phyloP scores from a whole-genome alignment of 1,140 invertebrate genomes.

The Dinothrombium tinctorium region DNA sequence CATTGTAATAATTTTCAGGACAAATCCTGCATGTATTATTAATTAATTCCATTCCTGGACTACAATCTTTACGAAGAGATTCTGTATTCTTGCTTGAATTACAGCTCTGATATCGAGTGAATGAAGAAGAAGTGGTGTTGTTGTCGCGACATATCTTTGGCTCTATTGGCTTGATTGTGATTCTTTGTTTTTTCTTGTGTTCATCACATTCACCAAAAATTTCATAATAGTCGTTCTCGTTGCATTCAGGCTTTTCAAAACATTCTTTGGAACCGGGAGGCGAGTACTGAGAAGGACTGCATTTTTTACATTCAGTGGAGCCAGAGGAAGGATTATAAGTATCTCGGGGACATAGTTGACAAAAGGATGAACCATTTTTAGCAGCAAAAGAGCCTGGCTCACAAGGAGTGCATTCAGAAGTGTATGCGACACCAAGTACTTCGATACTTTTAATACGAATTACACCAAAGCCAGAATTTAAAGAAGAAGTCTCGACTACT shows the following conservation, averaged over 20 bases:
- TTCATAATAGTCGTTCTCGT: conserved; percentile 29
- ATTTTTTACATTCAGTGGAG: conserved; percentile 24
- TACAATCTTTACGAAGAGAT: conserved; percentile 20
- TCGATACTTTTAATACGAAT: conserved; percentile 6
- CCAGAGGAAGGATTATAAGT: conserved; percentile 24
- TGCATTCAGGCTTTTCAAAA: conserved; percentile 26
- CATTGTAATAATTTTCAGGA: conserved; percentile 20
- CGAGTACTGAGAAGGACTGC: conserved; percentile 22
- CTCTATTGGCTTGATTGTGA: conserved; percentile 28
- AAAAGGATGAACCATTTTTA: conserved; percentile 24
- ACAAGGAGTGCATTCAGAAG: conserved; percentile 32
- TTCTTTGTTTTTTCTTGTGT: conserved; percentile 23
- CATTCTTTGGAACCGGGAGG: conserved; percentile 25
- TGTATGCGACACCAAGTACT: conserved; percentile 30
- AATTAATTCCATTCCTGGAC: conserved; percentile 28
- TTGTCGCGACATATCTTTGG: conserved; percentile 30
- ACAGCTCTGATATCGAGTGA: not conserved
- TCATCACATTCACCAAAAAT: conserved; percentile 26
- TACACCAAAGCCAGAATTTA: conserved; percentile 1
- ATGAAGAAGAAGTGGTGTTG: conserved; percentile 9
- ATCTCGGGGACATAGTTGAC: conserved; percentile 24
- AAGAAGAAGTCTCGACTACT: no score
- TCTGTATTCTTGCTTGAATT: not conserved
- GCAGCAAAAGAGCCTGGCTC: conserved; percentile 26
- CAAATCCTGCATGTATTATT: conserved; percentile 23